Evolutionary conservation across 2,888 invertebrate genomes (phyloP).

Genomic region (Altica lythri): DNA sequence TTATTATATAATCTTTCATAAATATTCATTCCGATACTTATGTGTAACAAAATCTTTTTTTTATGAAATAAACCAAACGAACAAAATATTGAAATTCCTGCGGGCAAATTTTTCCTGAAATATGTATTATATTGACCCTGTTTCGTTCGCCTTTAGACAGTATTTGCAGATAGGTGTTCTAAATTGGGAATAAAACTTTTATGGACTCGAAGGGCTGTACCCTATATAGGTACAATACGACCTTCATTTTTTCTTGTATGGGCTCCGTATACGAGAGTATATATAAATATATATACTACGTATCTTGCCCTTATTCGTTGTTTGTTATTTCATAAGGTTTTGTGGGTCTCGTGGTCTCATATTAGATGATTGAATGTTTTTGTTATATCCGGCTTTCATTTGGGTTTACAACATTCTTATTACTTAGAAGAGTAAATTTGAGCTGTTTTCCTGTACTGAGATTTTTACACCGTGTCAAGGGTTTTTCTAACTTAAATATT

Average conservation of each 20-base stretch:
- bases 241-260: slow-evolving; percentile 18
- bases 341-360: slow-evolving; percentile 7
- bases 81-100: slow-evolving; percentile 10
- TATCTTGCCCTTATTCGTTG: slow-evolving; percentile 7
- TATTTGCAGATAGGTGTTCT: slow-evolving; percentile 32
- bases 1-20: too few species aligned
- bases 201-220: slow-evolving; percentile 23
- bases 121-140: slow-evolving; percentile 28
- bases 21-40: too few species aligned
- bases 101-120: slow-evolving; percentile 5
- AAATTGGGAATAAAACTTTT: slow-evolving; percentile 29
- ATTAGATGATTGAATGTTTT: slow-evolving; percentile 22
- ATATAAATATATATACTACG: too few species aligned
- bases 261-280: slow-evolving; percentile 11
- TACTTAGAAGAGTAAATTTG: too few species aligned
- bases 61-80: slow-evolving; percentile 13
- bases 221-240: too few species aligned
- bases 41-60: background rate
- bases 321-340: slow-evolving; percentile 18
- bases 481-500: too few species aligned
- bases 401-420: slow-evolving; percentile 8
- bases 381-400: slow-evolving; percentile 17
- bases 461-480: too few species aligned
- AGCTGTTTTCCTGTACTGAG: too few species aligned
- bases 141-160: slow-evolving; percentile 29